A percentile compares a stretch with the other conserved stretches of the same genome.
Evolutionary conservation across 2,888 invertebrate species (phyloP).

Genomic region (Melanchra persicariae): DNA sequence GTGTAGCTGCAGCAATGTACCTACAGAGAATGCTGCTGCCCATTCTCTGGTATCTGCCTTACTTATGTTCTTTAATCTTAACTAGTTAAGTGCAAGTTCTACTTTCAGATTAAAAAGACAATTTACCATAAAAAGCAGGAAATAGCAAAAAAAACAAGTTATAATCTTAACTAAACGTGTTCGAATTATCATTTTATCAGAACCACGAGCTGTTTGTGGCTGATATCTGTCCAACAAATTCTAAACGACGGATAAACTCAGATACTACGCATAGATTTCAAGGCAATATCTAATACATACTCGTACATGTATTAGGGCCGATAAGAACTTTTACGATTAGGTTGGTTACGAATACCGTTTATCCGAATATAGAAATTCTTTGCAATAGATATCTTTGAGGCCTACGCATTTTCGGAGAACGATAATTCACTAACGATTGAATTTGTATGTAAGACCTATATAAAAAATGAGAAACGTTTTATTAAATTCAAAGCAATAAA

Average conservation of each 20-base stretch:
- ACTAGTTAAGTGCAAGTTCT: not conserved
- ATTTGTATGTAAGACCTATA: slow-evolving; percentile 1
- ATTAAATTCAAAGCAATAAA: not conserved
- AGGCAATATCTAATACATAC: slow-evolving; percentile 48
- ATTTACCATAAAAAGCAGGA: slow-evolving; percentile 17
- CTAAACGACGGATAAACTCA: slow-evolving; percentile 34
- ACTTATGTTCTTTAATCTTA: no score
- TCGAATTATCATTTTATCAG: slow-evolving; percentile 40
- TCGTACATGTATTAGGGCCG: slow-evolving; percentile 30
- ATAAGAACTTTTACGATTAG: slow-evolving; percentile 42
- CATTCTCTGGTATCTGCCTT: no score
- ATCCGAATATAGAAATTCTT: slow-evolving; percentile 42
- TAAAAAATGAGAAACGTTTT: not conserved
- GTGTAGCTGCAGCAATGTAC: no score
- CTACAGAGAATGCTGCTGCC: no score
- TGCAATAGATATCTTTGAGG: slow-evolving; percentile 33
- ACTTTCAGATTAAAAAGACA: slow-evolving; percentile 6
- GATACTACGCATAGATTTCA: slow-evolving; percentile 40
- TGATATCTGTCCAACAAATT: slow-evolving; percentile 34
- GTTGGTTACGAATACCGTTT: slow-evolving; percentile 34
- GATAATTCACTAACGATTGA: not conserved
- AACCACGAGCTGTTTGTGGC: slow-evolving; percentile 12
- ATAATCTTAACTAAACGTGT: slow-evolving; percentile 41
- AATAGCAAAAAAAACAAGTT: slow-evolving; percentile 20
- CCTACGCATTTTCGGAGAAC: slow-evolving; percentile 10